phyloP scores from a whole-genome alignment of 2,113 vertebrate species.

The Sardina pilchardus region DNA sequence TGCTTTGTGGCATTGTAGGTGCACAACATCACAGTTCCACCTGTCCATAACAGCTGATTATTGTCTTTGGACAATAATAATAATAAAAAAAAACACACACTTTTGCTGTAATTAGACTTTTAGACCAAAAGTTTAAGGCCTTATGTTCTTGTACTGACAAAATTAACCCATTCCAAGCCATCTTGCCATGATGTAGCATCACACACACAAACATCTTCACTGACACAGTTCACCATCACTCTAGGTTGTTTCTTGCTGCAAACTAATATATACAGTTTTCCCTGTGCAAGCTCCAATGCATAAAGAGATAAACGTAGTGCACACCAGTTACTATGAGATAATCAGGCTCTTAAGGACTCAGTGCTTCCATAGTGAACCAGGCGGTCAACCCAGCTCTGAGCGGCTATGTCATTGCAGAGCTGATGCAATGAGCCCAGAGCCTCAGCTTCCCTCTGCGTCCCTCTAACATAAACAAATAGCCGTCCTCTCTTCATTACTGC shows the following conservation, averaged over 20 bases:
- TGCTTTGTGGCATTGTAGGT: too few species aligned
- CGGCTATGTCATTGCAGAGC: neutral
- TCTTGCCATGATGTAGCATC: neutral
- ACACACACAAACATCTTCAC: neutral
- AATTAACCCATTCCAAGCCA: neutral
- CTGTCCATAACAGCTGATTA: too few species aligned
- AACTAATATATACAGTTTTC: neutral
- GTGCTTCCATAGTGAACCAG: neutral
- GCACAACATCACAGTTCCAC: neutral
- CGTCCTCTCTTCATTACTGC: neutral
- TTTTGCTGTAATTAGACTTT: too few species aligned
- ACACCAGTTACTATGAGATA: neutral
- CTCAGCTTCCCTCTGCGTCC: neutral
- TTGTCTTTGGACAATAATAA: neutral
- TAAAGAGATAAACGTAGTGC: neutral
- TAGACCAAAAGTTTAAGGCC: too few species aligned
- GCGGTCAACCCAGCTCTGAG: neutral
- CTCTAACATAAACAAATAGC: neutral
- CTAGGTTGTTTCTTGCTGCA: neutral
- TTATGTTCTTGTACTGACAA: too few species aligned
- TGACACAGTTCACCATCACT: neutral
- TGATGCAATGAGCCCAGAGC: neutral
- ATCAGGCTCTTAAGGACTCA: neutral
- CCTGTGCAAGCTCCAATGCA: neutral
- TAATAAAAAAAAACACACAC: neutral